Conservation (phyloP, 2,113 vertebrate genomes). For the Neogale vison region DNA sequence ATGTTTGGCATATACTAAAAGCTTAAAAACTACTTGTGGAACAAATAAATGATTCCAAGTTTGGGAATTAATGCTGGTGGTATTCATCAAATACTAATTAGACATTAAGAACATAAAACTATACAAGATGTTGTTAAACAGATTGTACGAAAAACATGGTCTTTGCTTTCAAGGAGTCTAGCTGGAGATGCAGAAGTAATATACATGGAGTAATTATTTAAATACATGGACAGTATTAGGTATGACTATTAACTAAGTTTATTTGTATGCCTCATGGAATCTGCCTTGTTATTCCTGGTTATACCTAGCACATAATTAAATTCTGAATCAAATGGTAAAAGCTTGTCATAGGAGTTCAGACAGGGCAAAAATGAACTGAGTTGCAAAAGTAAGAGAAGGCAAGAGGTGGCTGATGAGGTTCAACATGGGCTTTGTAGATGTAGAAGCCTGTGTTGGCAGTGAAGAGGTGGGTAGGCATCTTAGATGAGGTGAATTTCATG, state of each 20-base stretch:
- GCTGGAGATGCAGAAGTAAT: not conserved
- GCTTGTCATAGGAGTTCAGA: not conserved
- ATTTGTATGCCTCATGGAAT: slow-evolving; percentile 42
- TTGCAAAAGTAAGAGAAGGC: not conserved
- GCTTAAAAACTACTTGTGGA: not conserved
- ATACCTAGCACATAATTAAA: slow-evolving; percentile 34
- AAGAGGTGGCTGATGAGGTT: not conserved
- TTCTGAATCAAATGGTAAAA: not conserved
- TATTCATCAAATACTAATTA: not conserved
- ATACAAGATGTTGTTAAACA: not conserved
- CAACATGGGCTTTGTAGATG: not conserved
- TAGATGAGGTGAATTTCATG: not conserved
- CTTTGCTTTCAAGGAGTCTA: slow-evolving; percentile 17
- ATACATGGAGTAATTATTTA: not conserved
- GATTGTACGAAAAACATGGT: not conserved
- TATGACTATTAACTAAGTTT: slow-evolving; percentile 53
- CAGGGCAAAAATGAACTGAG: not conserved
- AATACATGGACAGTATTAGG: not conserved
- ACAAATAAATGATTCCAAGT: not conserved
- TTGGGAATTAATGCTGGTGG: not conserved
- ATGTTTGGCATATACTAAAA: not conserved
- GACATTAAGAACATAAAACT: not conserved
- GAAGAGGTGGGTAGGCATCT: not conserved
- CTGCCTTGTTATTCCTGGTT: not conserved
- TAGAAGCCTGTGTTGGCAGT: not conserved